Evolutionary conservation across 2,113 vertebrate species (phyloP).

Genomic region (Coptodon rendalli): DNA sequence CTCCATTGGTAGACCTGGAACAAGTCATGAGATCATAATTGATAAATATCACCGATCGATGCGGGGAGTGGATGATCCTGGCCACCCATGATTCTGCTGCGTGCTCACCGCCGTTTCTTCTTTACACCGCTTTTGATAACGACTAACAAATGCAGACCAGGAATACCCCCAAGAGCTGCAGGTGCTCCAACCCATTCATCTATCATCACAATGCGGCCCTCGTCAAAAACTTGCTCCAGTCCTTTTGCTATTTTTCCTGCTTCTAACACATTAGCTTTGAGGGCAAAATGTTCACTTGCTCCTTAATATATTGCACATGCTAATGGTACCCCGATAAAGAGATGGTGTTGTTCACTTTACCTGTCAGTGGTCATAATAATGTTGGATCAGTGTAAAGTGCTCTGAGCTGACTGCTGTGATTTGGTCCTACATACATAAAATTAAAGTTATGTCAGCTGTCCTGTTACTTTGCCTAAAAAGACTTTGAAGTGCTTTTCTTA

Average conservation of each 20-base stretch:
- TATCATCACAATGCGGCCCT: fast-evolving
- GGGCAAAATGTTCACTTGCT: background rate
- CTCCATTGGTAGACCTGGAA: background rate
- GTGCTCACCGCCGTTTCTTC: background rate
- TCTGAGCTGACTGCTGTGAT: background rate
- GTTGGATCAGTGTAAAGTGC: fast-evolving
- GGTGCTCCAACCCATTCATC: background rate
- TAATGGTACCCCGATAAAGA: fast-evolving
- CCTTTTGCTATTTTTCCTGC: background rate
- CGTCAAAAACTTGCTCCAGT: background rate
- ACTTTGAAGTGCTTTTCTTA: background rate
- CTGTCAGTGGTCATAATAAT: background rate
- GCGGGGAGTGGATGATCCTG: background rate
- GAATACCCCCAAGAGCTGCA: background rate
- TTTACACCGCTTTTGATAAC: background rate
- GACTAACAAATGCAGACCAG: background rate
- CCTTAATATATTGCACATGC: background rate
- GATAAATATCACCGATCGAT: background rate
- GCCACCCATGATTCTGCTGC: background rate
- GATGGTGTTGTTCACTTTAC: background rate
- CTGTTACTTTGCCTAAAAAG: background rate
- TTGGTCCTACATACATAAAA: background rate
- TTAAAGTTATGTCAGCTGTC: fast-evolving
- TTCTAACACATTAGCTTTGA: background rate
- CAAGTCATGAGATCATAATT: background rate